phyloP scores from a whole-genome alignment of 2,113 vertebrate genomes.

The Vulpes vulpes region DNA sequence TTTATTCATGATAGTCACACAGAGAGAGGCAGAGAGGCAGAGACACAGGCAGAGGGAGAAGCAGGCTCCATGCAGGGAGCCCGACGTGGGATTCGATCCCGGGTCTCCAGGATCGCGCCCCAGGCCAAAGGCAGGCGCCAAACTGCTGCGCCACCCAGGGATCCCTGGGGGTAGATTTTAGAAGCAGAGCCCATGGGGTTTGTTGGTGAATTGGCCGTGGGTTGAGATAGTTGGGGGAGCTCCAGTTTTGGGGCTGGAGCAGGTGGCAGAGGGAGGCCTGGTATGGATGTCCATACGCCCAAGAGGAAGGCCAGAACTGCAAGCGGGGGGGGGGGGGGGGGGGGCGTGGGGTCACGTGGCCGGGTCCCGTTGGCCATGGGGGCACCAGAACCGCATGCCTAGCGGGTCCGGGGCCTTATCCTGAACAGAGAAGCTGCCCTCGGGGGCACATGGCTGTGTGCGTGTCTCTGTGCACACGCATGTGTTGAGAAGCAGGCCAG shows the following conservation, averaged over 20 bases:
- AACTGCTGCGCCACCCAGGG: no score
- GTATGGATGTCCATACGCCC: not conserved
- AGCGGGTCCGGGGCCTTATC: not conserved
- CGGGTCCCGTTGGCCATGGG: not conserved
- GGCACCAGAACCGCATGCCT: not conserved
- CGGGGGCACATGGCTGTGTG: not conserved
- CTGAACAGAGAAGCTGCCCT: not conserved
- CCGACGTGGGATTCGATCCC: no score
- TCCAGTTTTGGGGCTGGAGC: not conserved
- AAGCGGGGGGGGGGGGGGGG: no score
- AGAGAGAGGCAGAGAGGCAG: no score
- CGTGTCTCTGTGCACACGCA: fast-evolving
- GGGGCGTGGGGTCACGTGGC: no score
- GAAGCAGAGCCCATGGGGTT: not conserved
- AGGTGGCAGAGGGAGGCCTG: not conserved
- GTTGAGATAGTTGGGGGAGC: not conserved
- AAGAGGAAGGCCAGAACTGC: no score
- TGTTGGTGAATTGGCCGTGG: not conserved
- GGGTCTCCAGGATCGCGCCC: no score
- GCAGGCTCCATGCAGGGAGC: no score
- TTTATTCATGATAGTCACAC: no score
- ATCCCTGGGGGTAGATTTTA: not conserved
- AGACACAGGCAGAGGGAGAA: no score
- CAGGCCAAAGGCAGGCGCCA: no score
- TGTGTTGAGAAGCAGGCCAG: not conserved